Conservation (phyloP, 2,113 vertebrate species). For the Sardina pilchardus region DNA sequence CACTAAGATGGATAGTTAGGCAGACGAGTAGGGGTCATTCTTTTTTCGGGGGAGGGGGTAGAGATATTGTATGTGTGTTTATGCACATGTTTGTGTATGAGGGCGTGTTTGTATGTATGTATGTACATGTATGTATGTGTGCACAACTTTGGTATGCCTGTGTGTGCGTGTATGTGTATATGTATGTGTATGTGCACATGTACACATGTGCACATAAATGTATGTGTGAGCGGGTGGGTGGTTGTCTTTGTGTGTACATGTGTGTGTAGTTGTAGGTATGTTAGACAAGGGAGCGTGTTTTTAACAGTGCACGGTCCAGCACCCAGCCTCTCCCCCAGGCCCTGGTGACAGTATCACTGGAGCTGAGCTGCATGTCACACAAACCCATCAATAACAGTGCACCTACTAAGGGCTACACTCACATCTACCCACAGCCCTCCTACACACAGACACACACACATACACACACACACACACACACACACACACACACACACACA, state of each 20-base stretch:
- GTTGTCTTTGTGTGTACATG: conserved; percentile 22
- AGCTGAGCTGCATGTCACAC: conserved; percentile 21
- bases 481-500: conserved; percentile 6
- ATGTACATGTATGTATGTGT: conserved; percentile 36
- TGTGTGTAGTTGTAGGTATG: conserved; percentile 28
- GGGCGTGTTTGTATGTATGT: conserved; percentile 35
- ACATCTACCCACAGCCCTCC: not conserved
- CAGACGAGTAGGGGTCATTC: conserved; percentile 61
- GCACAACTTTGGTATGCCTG: conserved; percentile 23
- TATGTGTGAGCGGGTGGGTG: conserved; percentile 26
- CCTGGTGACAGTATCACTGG: conserved; percentile 43
- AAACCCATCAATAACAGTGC: conserved; percentile 9
- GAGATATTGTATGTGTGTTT: conserved; percentile 15
- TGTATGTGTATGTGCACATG: conserved; percentile 6
- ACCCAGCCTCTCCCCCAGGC: conserved; percentile 35
- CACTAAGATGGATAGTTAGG: conserved; percentile 47
- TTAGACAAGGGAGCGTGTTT: conserved; percentile 19
- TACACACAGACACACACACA: not conserved
- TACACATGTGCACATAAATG: not conserved
- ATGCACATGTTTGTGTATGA: conserved; percentile 24
- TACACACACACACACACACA: conserved; percentile 15
- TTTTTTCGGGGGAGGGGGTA: conserved; percentile 51
- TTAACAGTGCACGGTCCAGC: conserved; percentile 40
- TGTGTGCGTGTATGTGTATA: conserved; percentile 23
- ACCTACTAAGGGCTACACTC: conserved; percentile 26